These are phyloP conservation scores for Pseudomyrmex sp. DNA, from an alignment of 1,140 invertebrate genomes.

Conservation along the genomic window DNA sequence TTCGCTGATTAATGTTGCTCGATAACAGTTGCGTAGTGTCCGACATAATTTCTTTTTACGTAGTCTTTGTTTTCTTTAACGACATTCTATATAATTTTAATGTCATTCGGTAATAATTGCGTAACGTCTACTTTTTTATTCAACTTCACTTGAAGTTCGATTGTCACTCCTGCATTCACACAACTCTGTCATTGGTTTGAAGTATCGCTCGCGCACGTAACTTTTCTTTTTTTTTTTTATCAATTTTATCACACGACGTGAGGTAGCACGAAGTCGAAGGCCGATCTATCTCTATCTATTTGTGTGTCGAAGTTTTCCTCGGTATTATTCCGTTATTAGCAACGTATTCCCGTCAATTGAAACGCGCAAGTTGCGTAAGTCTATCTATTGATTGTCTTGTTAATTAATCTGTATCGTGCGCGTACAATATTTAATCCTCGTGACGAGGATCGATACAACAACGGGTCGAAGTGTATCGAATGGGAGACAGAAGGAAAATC, in stretches of 20 bases:
- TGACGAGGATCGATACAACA: background rate
- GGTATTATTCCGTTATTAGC: slow-evolving; percentile 67
- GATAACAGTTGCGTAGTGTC: too few species aligned
- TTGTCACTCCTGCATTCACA: too few species aligned
- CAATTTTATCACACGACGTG: too few species aligned
- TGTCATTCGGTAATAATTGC: too few species aligned
- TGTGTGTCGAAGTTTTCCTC: background rate
- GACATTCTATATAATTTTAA: too few species aligned
- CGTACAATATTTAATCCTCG: slow-evolving; percentile 21
- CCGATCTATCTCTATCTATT: too few species aligned
- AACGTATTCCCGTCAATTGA: slow-evolving; percentile 23
- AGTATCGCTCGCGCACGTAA: background rate
- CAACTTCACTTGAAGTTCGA: too few species aligned
- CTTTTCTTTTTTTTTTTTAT: too few species aligned
- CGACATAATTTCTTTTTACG: too few species aligned
- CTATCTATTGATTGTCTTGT: slow-evolving; percentile 21
- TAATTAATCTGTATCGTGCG: slow-evolving; percentile 41
- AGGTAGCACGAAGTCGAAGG: background rate
- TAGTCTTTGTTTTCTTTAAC: too few species aligned
- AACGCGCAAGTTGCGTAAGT: background rate
- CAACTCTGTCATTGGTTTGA: background rate
- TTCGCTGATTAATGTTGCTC: too few species aligned
- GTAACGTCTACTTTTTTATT: too few species aligned
- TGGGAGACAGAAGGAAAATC: background rate
- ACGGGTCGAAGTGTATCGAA: background rate